Evolutionary conservation across 2,797 vertebrate genomes (phyloP), one percentile per base, ranked within the genome.

Genomic region (Eulemur coronatus): DNA sequence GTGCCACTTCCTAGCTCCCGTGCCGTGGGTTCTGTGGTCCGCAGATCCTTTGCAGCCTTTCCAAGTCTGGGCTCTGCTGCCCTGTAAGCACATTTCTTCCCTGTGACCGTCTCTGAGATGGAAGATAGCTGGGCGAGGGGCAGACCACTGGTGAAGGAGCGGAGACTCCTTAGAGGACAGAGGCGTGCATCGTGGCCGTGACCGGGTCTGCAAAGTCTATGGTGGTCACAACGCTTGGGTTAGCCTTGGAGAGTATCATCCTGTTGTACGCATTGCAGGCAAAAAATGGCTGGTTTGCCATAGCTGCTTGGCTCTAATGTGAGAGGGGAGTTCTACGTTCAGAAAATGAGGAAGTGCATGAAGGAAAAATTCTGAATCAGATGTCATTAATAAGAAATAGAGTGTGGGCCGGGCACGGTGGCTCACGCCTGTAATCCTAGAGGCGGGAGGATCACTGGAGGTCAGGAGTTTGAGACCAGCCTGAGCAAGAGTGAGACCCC

Each of bases 211-310:
- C 4, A 0, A 0, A 90, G 63, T 92, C 95, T 88, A 70, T 52
- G 30, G 84, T 88, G 91, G 20, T 55, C 52, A 17, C 63, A 15
- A 41, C 7, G 15, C 20, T 46, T 65, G 43, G 92, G 0, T 1
- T 13, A 84, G 70, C 92, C 52, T 55, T 24, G 43, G 63, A 75
- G 63, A 81, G 65, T 61, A 70, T 55, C 4, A 28, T 87, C 69
- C 46, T 92, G 89, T 93, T 69, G 87, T 81, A 30, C 52, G 69
- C 96, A 76, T 7, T 93, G 35, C 15, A 91, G 78, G 80, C 4
- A 67, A 48, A 5, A 75, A 67, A 10, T n/a, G 4, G 72, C 78
- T 91, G 18, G 0, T 92, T 85, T 76, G 43, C 59, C n/a, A 28
- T 9, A 33, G 10, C 33, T 73, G n/a, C 88, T 8, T n/a, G 38